Evolutionary conservation across 2,888 invertebrate genomes (phyloP), one percentile per base, ranked within the genome.

Genomic region (Empis livida): DNA sequence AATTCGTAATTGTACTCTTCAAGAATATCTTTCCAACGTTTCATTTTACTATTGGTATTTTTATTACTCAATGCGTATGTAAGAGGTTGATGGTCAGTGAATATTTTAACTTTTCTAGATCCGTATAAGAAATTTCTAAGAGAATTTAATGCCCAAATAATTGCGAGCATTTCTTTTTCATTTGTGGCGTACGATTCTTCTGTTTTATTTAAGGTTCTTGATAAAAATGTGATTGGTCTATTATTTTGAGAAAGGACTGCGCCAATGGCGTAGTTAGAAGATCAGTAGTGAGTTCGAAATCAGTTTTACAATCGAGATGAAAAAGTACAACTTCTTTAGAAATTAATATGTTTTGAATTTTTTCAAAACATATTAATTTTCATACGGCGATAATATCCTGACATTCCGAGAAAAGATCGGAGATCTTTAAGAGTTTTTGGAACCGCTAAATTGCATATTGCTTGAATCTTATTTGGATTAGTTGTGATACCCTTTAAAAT

Each of bases 401-500:
- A 35, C 15, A 54, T 23, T 11, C 53, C 53, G 30, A 54, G 41
- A 43, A 55, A 55, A 3, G 47, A 35, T n/a, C 50, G 37, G 14
- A 56, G 45, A 15, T 55, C 48, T 39, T 51, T 54, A 5, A 45
- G 16, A 3, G 46, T 56, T 43, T 45, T 50, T 14, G 54, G 54
- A 13, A 49, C 13, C n/a, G 54, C 53, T 17, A 53, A 53, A 15
- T 53, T 51, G 32, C 43, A 23, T 9, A 57, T 54, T 10, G 54
- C 51, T 32, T 51, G 27, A 10, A 56, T 51, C 48, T 57, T 57
- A 20, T 49, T 31, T 5, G 56, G 55, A 43, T 60, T 54, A 8
- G 60, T 58, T 47, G 51, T 55, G n/a, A 56, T 52, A n/a, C 55
- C 55, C 10, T 49, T 46, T 3, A 49, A 51, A 14, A 52, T 44